A percentile compares a stretch with the other conserved stretches of the same genome.
phyloP scores from a whole-genome alignment of 1,140 invertebrate genomes.

The Apis laboriosa region DNA sequence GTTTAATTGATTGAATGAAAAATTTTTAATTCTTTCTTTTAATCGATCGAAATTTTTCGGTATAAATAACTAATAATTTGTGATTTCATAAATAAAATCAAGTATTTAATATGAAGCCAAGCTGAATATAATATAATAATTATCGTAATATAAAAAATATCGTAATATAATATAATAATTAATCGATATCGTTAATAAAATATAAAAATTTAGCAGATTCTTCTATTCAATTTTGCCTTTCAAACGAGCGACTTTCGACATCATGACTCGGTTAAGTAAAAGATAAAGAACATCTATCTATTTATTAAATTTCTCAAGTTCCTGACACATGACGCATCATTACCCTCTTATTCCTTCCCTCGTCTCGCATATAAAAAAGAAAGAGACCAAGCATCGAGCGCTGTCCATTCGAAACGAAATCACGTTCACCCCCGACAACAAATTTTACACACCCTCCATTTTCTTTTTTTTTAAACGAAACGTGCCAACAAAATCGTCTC shows the following conservation, averaged over 20 bases:
- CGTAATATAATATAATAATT: not conserved
- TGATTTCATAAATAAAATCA: no score
- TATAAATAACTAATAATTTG: not conserved
- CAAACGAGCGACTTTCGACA: no score
- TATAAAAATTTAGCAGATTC: not conserved
- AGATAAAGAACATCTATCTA: no score
- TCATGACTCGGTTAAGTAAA: no score
- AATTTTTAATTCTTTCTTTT: no score
- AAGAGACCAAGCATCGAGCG: not conserved
- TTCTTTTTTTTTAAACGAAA: not conserved
- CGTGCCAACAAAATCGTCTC: slow-evolving; percentile 3
- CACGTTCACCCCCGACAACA: not conserved
- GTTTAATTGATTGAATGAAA: no score
- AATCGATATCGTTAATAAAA: slow-evolving; percentile 36
- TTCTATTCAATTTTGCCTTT: no score
- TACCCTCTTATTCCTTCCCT: not conserved
- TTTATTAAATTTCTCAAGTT: not conserved
- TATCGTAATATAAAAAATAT: no score
- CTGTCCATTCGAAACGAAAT: not conserved
- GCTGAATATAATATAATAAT: not conserved
- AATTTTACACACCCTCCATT: not conserved
- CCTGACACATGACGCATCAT: not conserved
- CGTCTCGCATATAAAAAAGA: not conserved
- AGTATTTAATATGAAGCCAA: no score
- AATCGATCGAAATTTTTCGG: no score